Base-by-base conservation (phyloP, 2,888 invertebrate species). In the Mimas tiliae region DNA sequence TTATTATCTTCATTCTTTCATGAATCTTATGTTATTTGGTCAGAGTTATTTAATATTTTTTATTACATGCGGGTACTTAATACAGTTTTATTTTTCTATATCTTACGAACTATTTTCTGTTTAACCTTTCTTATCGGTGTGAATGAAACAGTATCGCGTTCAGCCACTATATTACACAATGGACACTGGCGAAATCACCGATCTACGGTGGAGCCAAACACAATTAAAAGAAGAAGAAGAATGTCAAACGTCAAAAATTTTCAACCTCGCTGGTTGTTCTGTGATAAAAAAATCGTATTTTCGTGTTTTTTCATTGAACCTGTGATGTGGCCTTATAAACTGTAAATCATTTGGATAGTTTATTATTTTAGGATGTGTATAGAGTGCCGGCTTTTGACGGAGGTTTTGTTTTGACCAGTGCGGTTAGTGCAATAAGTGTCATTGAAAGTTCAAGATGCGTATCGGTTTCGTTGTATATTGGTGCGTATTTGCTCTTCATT, bases 371-470 rank as follows among this genome's bases (percentile, higher is more conserved):
- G 85, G 84, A 93, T 93, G 93, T 87, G 88, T 87, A 89, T 88
- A 81, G 87, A 82, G 88, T 87, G 84, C 77, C 75, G 78, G 85
- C 75, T 82, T 79, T 73, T 76, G 79, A 73, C 76, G 82, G 86
- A 85, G 82, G 76, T 84, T 81, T 85, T 82, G 74, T 89, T 82
- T 86, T 83, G 77, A 84, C 73, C 75, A 74, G 84, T 86, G 81
- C 82, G 82, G 82, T 88, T 83, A 82, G 80, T 87, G 82, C 79
- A 82, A 78, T 27, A 89, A 86, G 87, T 91, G 90, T 89, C 87
- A 90, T 90, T 87, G 84, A 83, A 77, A 85, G 84, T 88, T 91
- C 89, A 93, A 90, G 85, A 93, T 93, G 93, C 93, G 91, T 91
- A 87, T 93, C 87, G 90, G 89, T 89, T 85, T 92, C 83, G 86